Base-by-base conservation (phyloP, 2,888 invertebrate species). In the Eledona agricola region DNA sequence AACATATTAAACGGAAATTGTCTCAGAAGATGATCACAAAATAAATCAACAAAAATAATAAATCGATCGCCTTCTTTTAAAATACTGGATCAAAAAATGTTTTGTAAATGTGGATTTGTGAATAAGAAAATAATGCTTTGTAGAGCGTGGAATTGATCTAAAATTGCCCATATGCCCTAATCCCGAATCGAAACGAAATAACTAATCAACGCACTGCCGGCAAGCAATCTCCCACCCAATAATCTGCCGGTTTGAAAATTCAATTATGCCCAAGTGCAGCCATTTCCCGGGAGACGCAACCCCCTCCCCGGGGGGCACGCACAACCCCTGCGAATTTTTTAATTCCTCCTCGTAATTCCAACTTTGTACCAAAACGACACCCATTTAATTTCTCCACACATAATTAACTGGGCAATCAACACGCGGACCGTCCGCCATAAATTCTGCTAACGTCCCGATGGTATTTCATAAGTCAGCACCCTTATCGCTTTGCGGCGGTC, bases 221-320 rank as follows among this genome's bases (percentile, higher is more conserved):
- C n/a, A n/a, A 65, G 68, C 73, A 75, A 75, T 75, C 73, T 72
- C 72, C 74, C 69, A 71, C 74, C 73, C 76, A 75, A 75, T 75
- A 75, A 74, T 71, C 74, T 72, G 62, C 69, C 72, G 72, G 71
- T 72, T 71, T 69, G 72, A 72, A 73, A 75, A 76, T 76, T 75
- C 76, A 74, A 77, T 76, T 76, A 76, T 73, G 65, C 71, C 70
- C 69, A 69, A 73, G 72, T 66, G 70, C 60, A 13, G 42, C 55
- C 45, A 58, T 65, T 63, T 66, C 66, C 69, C 63, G 58, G 64
- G 68, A 66, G 66, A 63, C 55, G 58, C 54, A 58, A 60, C 64
- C 62, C 53, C 45, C 54, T 58, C 60, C 61, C 58, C 57, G 34
- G 57, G 64, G 65, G 66, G 64, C 45, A 43, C 54, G 55, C 50